These are phyloP conservation scores for Malurus alboscapulatus DNA, from an alignment of 2,113 vertebrate species.

Conservation along the genomic window DNA sequence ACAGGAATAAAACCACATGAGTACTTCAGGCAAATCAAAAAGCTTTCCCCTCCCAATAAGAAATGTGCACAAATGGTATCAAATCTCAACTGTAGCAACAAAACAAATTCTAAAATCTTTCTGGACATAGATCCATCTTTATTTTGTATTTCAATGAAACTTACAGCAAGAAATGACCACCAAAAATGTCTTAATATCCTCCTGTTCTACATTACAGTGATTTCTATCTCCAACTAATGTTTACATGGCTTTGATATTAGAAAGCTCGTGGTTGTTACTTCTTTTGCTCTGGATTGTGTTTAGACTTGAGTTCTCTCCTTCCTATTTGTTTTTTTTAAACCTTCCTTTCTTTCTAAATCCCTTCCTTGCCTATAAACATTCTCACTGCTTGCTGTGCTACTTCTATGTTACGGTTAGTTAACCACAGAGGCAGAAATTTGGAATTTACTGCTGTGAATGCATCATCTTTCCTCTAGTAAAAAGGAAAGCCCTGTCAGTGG, in stretches of 20 bases:
- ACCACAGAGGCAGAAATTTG: neutral
- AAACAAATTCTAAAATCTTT: neutral
- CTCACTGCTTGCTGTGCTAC: constrained; percentile 18
- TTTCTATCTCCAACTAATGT: neutral
- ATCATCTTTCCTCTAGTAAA: constrained; percentile 28
- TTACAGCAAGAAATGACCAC: neutral
- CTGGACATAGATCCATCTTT: neutral
- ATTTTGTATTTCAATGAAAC: neutral
- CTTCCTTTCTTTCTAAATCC: constrained; percentile 29
- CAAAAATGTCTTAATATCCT: neutral
- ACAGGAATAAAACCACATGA: neutral
- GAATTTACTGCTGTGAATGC: constrained; percentile 21
- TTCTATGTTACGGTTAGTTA: constrained; percentile 26
- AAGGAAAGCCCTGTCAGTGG: constrained; percentile 59
- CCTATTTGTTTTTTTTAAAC: neutral
- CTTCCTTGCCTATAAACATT: constrained; percentile 1
- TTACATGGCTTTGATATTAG: neutral
- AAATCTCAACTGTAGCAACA: neutral
- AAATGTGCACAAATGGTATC: neutral
- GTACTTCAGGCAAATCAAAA: neutral
- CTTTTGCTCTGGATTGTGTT: neutral
- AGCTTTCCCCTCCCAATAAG: neutral
- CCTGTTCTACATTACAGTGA: neutral
- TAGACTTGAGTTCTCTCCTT: neutral
- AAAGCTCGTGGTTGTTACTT: neutral